Evolutionary conservation across 2,797 vertebrate genomes (phyloP), one percentile per base, ranked within the genome.

Genomic region (Xenentodon cancila): DNA sequence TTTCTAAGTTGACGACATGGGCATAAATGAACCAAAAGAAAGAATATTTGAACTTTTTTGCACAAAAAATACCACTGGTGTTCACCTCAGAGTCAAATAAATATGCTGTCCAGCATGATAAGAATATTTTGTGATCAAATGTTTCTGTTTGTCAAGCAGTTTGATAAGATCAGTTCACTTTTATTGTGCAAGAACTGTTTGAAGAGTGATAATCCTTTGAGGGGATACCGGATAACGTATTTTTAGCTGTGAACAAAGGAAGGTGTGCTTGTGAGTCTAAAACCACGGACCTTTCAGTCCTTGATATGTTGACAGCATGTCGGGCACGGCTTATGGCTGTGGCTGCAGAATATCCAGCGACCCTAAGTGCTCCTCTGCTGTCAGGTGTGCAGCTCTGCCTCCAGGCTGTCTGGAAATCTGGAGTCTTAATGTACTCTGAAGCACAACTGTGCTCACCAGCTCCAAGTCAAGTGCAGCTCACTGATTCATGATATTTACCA

Each of bases 361-460:
- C 80, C 75, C 71, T 11, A 16, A 54, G 49, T 67, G 76, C 56
- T 75, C 53, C 59, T 73, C 59, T 55, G 65, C 85, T 84, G 79
- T 80, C 71, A 73, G 68, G 68, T 78, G 59, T 43, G 42, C 49
- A 61, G 71, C 53, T 61, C 65, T 67, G 77, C 80, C 80, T 70
- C 45, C 27, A 37, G 76, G 77, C 72, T 64, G 55, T 71, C 81
- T 67, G 60, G 30, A 68, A 49, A 44, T 55, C 62, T 20, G 19
- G 54, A 72, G 58, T 62, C 68, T 75, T 77, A 77, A 77, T 73
- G 62, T 56, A 75, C 65, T 79, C 69, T 54, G 69, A 80, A 77
- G 71, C 68, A 73, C 42, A 25, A 52, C 53, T 46, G 57, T 44
- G 22, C 67, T 58, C 61, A 48, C 52, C 44, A 54, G 44, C 57